Base-by-base conservation (phyloP, 2,797 vertebrate genomes). In the Chrosomus eos region DNA sequence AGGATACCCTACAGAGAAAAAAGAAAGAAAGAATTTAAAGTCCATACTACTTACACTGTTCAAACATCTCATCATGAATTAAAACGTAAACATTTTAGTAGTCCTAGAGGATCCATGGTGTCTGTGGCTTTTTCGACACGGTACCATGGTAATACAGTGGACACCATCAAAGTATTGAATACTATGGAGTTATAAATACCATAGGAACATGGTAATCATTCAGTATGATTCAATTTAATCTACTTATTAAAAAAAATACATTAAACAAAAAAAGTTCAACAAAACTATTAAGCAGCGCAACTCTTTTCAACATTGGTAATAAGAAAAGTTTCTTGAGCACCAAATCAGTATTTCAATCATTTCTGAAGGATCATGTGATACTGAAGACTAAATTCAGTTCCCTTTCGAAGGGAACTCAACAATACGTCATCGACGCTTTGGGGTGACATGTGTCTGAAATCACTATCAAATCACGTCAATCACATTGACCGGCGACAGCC, bases 1-100 rank as follows among this genome's bases (percentile, higher is more conserved):
- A 94, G 85, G 18, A 93, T 88, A 31, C 93, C 91, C 95, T 95
- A 85, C 74, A 67, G 7, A 83, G 19, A 58, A 21, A 51, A 76
- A 80, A 66, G 10, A 62, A 18, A 31, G 31, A n/a, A 33, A 48
- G 6, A 11, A 18, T 53, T 55, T 2, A 45, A 60, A 26, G n/a
- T 28, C n/a, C 14, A 28, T 62, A 28, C 7, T 31, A 21, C n/a
- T 38, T 21, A 7, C 66, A 21, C 7, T 70, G 33, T 55, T 55
- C 4, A 60, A 60, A 77, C 36, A 58, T 33, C 45, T 31, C 38
- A 43, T 28, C 3, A 73, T 48, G 70, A 26, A 58, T 58, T 58
- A n/a, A n/a, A 58, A 4, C 23, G 7, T 19, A 3, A 23, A 55
- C 53, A 55, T 55, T 55, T 55, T 55, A 9, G 53, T 9, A 55